Base-by-base conservation (phyloP, 2,888 invertebrate species). In the Geophilus truncorum region DNA sequence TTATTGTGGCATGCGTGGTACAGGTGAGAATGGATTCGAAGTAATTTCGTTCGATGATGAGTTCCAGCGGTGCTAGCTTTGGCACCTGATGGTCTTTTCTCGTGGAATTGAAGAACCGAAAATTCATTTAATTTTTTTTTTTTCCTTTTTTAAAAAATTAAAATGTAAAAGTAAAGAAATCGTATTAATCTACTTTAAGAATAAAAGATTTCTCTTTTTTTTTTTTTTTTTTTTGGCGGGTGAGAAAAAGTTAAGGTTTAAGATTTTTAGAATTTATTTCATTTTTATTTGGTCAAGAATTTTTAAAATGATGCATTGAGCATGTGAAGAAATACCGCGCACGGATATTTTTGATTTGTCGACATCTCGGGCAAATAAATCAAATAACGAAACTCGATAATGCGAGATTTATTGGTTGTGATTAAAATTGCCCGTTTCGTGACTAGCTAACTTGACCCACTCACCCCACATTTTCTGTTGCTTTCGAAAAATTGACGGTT, bases 1-100 rank as follows among this genome's bases (percentile, higher is more conserved):
- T 70, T 70, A 70, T 70, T 70, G 70, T 70, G 70, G 70, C 70
- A 70, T 70, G 70, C 70, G 70, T 70, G 70, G 70, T 70, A 70
- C 70, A 70, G 70, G 70, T 70, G 70, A 70, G 70, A 70, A 70
- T 70, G 70, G 70, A 70, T 70, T 70, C 70, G 70, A 70, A 70
- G 70, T 70, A 70, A 70, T 70, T 70, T 70, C 70, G 70, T 28
- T 70, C 70, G 28, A 70, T 70, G 70, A 70, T 70, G 70, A 70
- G 70, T 70, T 70, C 28, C 70, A 70, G n/a, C 70, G 28, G 25
- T 25, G 70, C 70, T 28, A 70, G 70, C 70, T 70, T 70, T 70
- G 70, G 70, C 70, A 70, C 25, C 70, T 70, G 70, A 70, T 70
- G 70, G 70, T 70, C 70, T 70, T 70, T 70, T 70, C 70, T 70